Percentiles rank a stretch among this genome's conserved stretches.
These are phyloP conservation scores for Streptopelia turtur DNA, from an alignment of 2,797 vertebrate species.

Conservation along the genomic window DNA sequence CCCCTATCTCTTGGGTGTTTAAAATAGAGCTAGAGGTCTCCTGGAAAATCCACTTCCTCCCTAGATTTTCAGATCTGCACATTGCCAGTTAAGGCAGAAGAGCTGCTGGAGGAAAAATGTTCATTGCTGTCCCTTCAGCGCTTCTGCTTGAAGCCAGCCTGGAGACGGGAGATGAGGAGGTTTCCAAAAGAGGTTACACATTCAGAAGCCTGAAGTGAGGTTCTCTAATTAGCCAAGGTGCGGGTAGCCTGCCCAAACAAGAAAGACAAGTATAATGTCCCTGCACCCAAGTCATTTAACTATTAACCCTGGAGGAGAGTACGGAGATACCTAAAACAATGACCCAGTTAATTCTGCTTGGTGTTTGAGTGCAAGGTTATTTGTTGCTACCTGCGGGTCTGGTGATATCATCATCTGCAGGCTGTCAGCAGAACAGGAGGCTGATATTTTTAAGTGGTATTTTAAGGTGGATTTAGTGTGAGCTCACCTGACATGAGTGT, in stretches of 20 bases:
- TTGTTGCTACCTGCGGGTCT: slow-evolving; percentile 47
- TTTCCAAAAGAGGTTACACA: background rate
- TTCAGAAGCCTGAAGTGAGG: slow-evolving; percentile 20
- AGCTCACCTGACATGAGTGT: background rate
- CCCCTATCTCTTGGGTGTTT: background rate
- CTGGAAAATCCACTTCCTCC: background rate
- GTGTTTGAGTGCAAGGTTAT: background rate
- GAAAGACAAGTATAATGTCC: slow-evolving; percentile 54
- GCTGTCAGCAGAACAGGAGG: background rate
- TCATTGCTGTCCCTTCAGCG: rapidly evolving
- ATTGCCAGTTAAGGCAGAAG: background rate
- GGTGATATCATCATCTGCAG: slow-evolving; percentile 21
- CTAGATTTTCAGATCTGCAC: background rate
- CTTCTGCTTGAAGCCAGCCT: background rate
- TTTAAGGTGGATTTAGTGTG: slow-evolving; percentile 17
- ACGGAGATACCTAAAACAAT: slow-evolving; percentile 53
- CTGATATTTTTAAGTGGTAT: background rate
- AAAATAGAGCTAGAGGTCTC: background rate
- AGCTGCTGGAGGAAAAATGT: background rate
- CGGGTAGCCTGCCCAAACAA: slow-evolving; percentile 50
- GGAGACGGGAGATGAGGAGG: background rate
- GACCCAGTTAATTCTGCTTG: slow-evolving; percentile 34
- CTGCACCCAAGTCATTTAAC: slow-evolving; percentile 47
- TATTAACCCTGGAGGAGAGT: slow-evolving; percentile 55
- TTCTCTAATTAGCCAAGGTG: slow-evolving; percentile 26